These are phyloP conservation scores for Prochilodus magdalenae DNA, from an alignment of 2,113 vertebrate species.

Conservation along the genomic window DNA sequence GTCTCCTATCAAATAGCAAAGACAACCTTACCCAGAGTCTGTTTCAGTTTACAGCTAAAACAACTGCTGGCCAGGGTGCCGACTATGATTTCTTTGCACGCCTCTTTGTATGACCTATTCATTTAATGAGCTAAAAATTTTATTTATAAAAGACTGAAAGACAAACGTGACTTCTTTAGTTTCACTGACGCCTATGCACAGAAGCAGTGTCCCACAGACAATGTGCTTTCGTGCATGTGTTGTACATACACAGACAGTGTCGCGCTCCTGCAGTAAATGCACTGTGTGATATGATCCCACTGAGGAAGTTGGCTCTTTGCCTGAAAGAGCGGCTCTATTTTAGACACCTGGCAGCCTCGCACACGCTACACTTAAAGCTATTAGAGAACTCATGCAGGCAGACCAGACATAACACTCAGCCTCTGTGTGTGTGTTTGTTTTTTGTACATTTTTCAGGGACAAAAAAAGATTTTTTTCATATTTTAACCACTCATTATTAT, in stretches of 20 bases:
- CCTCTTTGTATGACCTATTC: too few relatives aligned
- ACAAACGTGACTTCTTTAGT: conserved; percentile 37
- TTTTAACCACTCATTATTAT: too few relatives aligned
- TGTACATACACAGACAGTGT: conserved; percentile 29
- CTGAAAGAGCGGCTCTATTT: conserved; percentile 66
- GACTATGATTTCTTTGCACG: conserved; percentile 34
- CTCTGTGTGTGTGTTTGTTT: conserved; percentile 43
- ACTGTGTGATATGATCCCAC: conserved; percentile 49
- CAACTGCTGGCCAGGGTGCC: too few relatives aligned
- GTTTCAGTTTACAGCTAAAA: too few relatives aligned
- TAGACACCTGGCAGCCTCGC: conserved; percentile 61
- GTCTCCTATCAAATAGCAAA: too few relatives aligned
- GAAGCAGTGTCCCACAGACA: conserved; percentile 17
- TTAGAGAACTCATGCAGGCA: conserved; percentile 49
- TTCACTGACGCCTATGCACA: conserved; percentile 10
- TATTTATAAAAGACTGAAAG: conserved; percentile 39
- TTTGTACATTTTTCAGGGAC: background rate
- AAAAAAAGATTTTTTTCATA: too few relatives aligned
- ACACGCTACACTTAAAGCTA: conserved; percentile 44
- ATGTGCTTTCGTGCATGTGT: background rate
- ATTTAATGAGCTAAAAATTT: conserved; percentile 36
- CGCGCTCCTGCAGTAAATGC: conserved; percentile 38
- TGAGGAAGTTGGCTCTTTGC: conserved; percentile 39
- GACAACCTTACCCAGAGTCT: too few relatives aligned
- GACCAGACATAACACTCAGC: conserved; percentile 65